Percentiles rank a stretch among this genome's conserved stretches.
phyloP scores from a whole-genome alignment of 2,113 vertebrate genomes.

The Aldabrachelys gigantea region DNA sequence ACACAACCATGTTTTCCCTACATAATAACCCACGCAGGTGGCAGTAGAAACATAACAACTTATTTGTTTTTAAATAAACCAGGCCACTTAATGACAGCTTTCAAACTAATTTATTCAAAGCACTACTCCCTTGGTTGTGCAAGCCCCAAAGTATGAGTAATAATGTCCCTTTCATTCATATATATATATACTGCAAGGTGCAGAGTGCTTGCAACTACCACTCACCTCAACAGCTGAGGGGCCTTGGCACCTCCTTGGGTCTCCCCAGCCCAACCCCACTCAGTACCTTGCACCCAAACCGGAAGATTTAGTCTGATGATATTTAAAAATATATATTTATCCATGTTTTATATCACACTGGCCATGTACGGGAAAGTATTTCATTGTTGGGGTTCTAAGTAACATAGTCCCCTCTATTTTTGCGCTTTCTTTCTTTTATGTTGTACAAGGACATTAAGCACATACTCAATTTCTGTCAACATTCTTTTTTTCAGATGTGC shows the following conservation, averaged over 20 bases:
- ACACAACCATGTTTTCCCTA: constrained; percentile 31
- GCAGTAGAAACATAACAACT: not conserved
- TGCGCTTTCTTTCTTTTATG: not conserved
- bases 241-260: not conserved
- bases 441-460: not conserved
- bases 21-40: not conserved
- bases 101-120: constrained; percentile 5
- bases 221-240: not conserved
- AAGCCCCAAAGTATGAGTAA: constrained; percentile 47
- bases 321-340: not conserved
- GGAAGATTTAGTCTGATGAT: constrained; percentile 15
- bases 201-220: not conserved
- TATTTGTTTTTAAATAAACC: constrained; percentile 30
- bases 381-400: not conserved
- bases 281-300: constrained; percentile 8
- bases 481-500: not conserved
- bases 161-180: not conserved
- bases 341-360: not conserved
- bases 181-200: not conserved
- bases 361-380: not conserved
- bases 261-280: not conserved
- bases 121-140: constrained; percentile 8
- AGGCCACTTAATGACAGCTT: constrained; percentile 58
- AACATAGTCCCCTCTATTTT: not conserved
- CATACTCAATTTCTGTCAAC: not conserved